Evolutionary conservation across 2,888 invertebrate species (phyloP).

Genomic region (Cordilura impudica): DNA sequence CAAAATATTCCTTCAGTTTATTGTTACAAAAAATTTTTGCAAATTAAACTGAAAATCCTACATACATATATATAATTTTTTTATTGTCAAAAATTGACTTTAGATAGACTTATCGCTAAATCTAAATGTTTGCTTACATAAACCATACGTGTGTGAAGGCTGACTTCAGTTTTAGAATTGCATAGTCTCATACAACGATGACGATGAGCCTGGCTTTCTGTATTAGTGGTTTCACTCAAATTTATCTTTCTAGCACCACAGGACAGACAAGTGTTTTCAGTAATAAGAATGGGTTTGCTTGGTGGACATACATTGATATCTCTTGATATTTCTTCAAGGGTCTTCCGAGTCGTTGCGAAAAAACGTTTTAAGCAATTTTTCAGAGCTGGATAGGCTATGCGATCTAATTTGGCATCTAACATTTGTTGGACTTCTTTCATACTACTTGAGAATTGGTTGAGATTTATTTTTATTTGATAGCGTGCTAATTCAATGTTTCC

Average conservation of each 20-base stretch:
- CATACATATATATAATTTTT: too few relatives aligned
- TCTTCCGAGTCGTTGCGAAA: constrained; percentile 54
- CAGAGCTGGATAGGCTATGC: constrained; percentile 71
- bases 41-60: too few relatives aligned
- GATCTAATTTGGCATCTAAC: constrained; percentile 74
- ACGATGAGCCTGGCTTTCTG: not conserved
- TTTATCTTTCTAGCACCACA: not conserved
- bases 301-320: not conserved
- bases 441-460: constrained; percentile 66
- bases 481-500: constrained; percentile 66
- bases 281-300: not conserved
- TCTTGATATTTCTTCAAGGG: not conserved
- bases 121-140: too few relatives aligned
- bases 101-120: too few relatives aligned
- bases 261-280: not conserved
- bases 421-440: constrained; percentile 75
- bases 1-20: too few relatives aligned
- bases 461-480: constrained; percentile 61
- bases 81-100: too few relatives aligned
- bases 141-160: too few relatives aligned
- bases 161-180: not conserved
- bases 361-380: constrained; percentile 70
- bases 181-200: not conserved
- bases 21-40: too few relatives aligned
- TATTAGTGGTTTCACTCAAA: not conserved